phyloP scores from a whole-genome alignment of 2,113 vertebrate species.

The Donacobius atricapilla region DNA sequence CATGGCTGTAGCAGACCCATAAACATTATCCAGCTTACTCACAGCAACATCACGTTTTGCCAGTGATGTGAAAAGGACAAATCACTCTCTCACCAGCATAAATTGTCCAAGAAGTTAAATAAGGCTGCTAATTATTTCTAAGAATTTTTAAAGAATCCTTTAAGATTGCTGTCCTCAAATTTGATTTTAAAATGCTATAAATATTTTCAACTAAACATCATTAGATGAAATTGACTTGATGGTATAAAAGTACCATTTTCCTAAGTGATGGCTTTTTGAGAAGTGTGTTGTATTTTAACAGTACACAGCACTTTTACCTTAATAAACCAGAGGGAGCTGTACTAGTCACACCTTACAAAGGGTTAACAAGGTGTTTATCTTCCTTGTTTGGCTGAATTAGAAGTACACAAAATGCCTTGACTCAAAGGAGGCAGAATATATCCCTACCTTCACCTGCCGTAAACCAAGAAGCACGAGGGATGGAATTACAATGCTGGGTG shows the following conservation, averaged over 20 bases:
- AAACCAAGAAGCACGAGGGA: neutral
- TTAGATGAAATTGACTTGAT: neutral
- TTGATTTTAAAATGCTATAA: neutral
- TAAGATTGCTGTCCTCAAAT: neutral
- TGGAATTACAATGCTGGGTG: neutral
- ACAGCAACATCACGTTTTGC: neutral
- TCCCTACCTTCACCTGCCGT: neutral
- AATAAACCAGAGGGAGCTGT: neutral
- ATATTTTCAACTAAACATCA: neutral
- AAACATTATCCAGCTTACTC: neutral
- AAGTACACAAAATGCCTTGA: neutral
- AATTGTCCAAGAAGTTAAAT: neutral
- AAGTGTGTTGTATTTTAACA: neutral
- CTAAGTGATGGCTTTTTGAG: neutral
- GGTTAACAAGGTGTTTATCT: neutral
- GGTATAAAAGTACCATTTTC: neutral
- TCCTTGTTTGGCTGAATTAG: neutral
- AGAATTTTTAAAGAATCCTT: neutral
- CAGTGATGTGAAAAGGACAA: neutral
- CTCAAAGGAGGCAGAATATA: neutral
- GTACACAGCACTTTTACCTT: neutral
- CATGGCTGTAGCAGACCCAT: neutral
- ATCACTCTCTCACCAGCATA: neutral
- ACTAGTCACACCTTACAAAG: neutral
- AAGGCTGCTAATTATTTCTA: neutral